Base-by-base conservation (phyloP, 2,888 invertebrate genomes). In the Eupithecia vulgata region DNA sequence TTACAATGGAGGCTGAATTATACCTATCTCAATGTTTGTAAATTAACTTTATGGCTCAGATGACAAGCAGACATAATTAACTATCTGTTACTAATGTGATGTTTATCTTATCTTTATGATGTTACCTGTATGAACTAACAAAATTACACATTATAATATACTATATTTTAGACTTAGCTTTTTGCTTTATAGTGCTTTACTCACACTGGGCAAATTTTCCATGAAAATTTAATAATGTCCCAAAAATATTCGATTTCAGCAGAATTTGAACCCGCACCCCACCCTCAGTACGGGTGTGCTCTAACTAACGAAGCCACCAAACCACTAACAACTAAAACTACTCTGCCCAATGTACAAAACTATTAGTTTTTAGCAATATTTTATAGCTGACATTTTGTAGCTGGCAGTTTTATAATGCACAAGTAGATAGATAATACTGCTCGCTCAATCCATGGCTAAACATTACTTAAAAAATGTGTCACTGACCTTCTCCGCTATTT, bases 401-500 rank as follows among this genome's bases (percentile, higher is more conserved):
- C n/a, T 42, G 0, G 40, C 15, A 42, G 15, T 42, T 15, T 42
- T 42, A 42, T 5, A 8, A 42, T 1, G 42, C 5, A 15, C 17
- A 17, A 45, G 17, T 4, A 42, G 42, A 5, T 45, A 45, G 1
- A 17, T 5, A 45, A 17, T 17, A 45, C 15, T 15, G n/a, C 7
- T 45, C 17, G n/a, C 17, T 45, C 15, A 45, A 45, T 45, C n/a
- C 8, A n/a, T n/a, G 21, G 48, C 6, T 17, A 3, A 48, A n/a
- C 48, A 7, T 48, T 0, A 52, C 48, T n/a, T n/a, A 21, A 52
- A 21, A n/a, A 45, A 10, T 21, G 48, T 52, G 21, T 21, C 8
- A 75, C 80, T 80, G 82, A 95, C 95, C 89, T 95, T 95, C n/a
- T 90, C 85, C n/a, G 93, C 85, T 25, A 89, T 85, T 1, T 85